phyloP scores from a whole-genome alignment of 2,113 vertebrate species.

The Cebidichthys violaceus region DNA sequence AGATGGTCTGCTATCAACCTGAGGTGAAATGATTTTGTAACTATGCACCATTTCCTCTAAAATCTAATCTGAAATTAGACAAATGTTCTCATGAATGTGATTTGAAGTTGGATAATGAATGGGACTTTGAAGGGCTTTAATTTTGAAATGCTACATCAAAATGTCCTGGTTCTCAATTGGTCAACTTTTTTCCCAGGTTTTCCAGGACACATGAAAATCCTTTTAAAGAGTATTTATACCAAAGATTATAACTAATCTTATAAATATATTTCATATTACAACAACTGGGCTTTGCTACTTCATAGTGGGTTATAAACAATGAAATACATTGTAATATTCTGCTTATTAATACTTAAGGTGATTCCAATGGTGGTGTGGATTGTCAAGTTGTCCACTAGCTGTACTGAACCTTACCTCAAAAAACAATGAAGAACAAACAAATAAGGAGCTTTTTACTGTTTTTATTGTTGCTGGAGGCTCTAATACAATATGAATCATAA shows the following conservation, averaged over 20 bases:
- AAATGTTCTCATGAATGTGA: too few species aligned
- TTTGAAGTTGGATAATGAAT: too few species aligned
- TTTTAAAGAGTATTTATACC: not conserved
- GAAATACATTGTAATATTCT: not conserved
- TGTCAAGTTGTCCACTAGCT: not conserved
- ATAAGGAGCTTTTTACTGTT: slow-evolving; percentile 75
- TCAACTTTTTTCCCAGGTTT: too few species aligned
- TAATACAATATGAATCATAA: slow-evolving; percentile 87
- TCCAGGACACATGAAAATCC: too few species aligned
- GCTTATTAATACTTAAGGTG: not conserved
- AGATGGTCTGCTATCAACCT: too few species aligned
- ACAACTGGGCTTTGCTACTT: not conserved
- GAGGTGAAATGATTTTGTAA: too few species aligned
- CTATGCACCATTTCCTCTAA: too few species aligned
- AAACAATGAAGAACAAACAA: slow-evolving; percentile 3
- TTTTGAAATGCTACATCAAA: too few species aligned
- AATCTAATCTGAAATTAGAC: too few species aligned
- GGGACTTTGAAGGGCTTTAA: too few species aligned
- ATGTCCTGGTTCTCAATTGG: too few species aligned
- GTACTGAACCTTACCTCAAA: not conserved
- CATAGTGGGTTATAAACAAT: not conserved
- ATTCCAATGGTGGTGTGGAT: not conserved
- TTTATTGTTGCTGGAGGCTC: slow-evolving; percentile 90
- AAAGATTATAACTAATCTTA: too few species aligned
- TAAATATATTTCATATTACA: not conserved